A percentile compares a stretch with the other conserved stretches of the same genome.
phyloP scores from a whole-genome alignment of 2,888 invertebrate genomes.

The Drosophila robusta region DNA sequence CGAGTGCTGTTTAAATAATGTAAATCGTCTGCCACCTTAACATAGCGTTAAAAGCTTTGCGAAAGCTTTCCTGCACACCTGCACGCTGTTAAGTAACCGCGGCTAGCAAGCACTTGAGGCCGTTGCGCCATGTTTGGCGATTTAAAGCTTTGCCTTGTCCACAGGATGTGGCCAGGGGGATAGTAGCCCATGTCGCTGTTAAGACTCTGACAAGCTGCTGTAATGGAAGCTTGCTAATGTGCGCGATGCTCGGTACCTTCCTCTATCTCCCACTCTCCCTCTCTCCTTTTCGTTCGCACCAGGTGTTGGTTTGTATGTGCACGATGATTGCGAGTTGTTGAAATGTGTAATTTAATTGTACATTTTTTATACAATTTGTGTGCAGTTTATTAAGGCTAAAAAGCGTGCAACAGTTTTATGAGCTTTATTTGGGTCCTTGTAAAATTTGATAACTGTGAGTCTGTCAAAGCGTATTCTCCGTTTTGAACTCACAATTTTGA shows the following conservation, averaged over 20 bases:
- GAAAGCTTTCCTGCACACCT: conserved; percentile 55
- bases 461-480: conserved; percentile 3
- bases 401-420: conserved; percentile 15
- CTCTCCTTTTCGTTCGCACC: not conserved
- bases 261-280: not conserved
- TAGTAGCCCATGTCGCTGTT: conserved; percentile 48
- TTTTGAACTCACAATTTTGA: conserved; percentile 1
- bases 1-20: conserved; percentile 73
- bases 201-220: conserved; percentile 58
- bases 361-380: conserved; percentile 44
- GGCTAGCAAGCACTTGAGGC: conserved; percentile 34
- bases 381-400: conserved; percentile 22
- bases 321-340: conserved; percentile 21
- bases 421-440: not conserved
- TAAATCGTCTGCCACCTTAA: conserved; percentile 63
- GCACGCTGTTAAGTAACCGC: conserved; percentile 60
- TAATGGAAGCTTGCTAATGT: conserved; percentile 40
- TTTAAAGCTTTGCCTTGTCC: conserved; percentile 73
- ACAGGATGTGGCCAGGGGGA: conserved; percentile 63
- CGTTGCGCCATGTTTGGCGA: conserved; percentile 41
- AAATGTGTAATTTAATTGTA: conserved; percentile 56
- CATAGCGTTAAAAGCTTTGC: conserved; percentile 69
- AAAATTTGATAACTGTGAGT: conserved; percentile 13
- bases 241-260: not conserved
- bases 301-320: conserved; percentile 1